Evolutionary conservation across 2,888 invertebrate genomes (phyloP), one percentile per base, ranked within the genome.

Genomic region (Cryptocephalus moraei): DNA sequence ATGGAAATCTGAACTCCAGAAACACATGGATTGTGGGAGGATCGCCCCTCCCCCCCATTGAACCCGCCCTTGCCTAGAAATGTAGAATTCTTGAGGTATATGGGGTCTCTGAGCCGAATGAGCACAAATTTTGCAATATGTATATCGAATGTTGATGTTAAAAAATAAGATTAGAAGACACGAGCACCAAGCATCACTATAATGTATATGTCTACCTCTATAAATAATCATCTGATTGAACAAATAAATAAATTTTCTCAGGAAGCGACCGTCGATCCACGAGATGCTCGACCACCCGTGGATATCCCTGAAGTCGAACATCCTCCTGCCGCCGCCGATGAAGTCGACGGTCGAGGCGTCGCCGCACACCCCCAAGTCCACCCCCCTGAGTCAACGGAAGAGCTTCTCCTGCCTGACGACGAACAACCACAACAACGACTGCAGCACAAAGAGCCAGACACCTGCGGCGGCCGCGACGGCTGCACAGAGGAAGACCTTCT

Each of bases 281-380:
- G 86, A 91, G 73, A 87, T 93, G 74, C 80, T 93, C 68, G 82
- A 88, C 70, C 93, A 94, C 75, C 81, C 86, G 64, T 94, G 93
- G 94, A 80, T 94, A 46, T 65, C 68, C 39, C 61, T 62, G 9
- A 68, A 66, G 55, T 55, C 61, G 44, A 65, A 63, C 49, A 59
- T 67, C 14, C 56, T 59, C 45, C 64, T 62, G 42, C 46, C 61
- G 41, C 50, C 61, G 45, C 46, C 58, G 41, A 52, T 57, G 46
- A 61, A 59, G 41, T 40, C 55, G 8, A 22, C 49, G 32, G 52
- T 49, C 47, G 43, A 50, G 39, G 48, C 49, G 13, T 45, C 48
- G 33, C 49, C 52, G 32, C 40, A 56, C 13, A 55, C 59, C 32
- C 54, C 58, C 33, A 55, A 54, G 44, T 58, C 62, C 46, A 62